A percentile compares a stretch with the other conserved stretches of the same genome.
Evolutionary conservation across 2,888 invertebrate genomes (phyloP).

Genomic region (Archips xylosteana): DNA sequence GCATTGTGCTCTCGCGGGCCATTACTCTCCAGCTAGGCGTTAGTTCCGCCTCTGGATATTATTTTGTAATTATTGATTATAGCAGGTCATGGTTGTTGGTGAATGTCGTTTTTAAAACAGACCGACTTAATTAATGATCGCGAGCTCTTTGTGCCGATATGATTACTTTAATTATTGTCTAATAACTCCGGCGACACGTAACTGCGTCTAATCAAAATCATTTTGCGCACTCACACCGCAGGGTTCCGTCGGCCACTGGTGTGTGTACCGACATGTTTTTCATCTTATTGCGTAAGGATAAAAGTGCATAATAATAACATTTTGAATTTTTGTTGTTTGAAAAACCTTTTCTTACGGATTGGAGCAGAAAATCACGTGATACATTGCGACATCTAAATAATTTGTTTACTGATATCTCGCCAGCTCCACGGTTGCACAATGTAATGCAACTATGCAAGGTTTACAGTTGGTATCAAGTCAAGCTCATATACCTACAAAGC

Average conservation of each 20-base stretch:
- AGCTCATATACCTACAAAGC: too few relatives aligned
- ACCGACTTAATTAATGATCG: slow-evolving; percentile 72
- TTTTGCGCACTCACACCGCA: slow-evolving; percentile 23
- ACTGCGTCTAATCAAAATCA: slow-evolving; percentile 53
- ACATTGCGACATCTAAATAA: too few relatives aligned
- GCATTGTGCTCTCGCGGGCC: slow-evolving; percentile 68
- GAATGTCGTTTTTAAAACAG: slow-evolving; percentile 67
- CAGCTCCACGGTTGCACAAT: too few relatives aligned
- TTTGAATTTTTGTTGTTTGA: slow-evolving; percentile 46
- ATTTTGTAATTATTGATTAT: slow-evolving; percentile 83
- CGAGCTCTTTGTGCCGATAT: slow-evolving; percentile 55
- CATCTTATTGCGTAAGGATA: slow-evolving; percentile 5
- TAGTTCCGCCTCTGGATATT: slow-evolving; percentile 77
- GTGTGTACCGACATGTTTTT: slow-evolving; percentile 8
- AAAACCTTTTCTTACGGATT: background rate
- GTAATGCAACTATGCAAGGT: too few relatives aligned
- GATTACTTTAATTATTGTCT: slow-evolving; percentile 65
- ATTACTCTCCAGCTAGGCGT: slow-evolving; percentile 63
- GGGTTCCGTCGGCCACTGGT: slow-evolving; percentile 12
- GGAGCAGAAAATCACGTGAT: too few relatives aligned
- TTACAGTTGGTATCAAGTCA: too few relatives aligned
- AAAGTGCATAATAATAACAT: slow-evolving; percentile 41
- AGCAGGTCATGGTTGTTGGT: slow-evolving; percentile 74
- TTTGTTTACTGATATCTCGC: too few relatives aligned
- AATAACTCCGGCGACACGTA: slow-evolving; percentile 62